These are phyloP conservation scores for Lepus timidus DNA, from an alignment of 2,113 vertebrate species.

Conservation along the genomic window DNA sequence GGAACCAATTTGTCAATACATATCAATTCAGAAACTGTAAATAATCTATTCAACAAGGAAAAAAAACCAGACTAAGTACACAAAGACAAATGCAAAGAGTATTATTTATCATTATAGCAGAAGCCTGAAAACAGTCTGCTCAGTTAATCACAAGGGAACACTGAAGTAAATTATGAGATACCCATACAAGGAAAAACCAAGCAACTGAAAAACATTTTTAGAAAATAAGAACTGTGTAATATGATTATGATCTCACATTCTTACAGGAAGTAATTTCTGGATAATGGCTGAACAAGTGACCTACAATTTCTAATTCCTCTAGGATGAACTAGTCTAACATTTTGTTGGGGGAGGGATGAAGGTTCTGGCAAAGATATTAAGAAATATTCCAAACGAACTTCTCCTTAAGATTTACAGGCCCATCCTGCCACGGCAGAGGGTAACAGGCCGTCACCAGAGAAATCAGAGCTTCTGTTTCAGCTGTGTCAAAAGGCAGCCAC, in stretches of 20 bases:
- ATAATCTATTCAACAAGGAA: not conserved
- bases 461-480: not conserved
- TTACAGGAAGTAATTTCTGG: not conserved
- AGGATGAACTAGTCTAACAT: slow-evolving; percentile 4
- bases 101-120: not conserved
- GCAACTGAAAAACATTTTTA: not conserved
- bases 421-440: not conserved
- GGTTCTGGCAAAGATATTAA: not conserved
- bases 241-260: not conserved
- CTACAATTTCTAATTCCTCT: slow-evolving; percentile 22
- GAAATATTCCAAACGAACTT: slow-evolving; percentile 7
- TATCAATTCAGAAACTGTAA: slow-evolving; percentile 51
- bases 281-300: not conserved
- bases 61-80: slow-evolving; percentile 10
- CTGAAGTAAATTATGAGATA: not conserved
- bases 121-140: not conserved
- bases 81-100: not conserved
- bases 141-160: not conserved
- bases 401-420: not conserved
- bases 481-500: not conserved
- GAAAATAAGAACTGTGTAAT: not conserved
- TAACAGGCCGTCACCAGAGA: not conserved
- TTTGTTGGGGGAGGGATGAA: not conserved
- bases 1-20: not conserved
- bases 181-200: not conserved